Percentiles rank a stretch among this genome's conserved stretches.
These are phyloP conservation scores for Stichopus horrens DNA, from an alignment of 53 echinoderm and acorn worm genomes.

Conservation along the genomic window DNA sequence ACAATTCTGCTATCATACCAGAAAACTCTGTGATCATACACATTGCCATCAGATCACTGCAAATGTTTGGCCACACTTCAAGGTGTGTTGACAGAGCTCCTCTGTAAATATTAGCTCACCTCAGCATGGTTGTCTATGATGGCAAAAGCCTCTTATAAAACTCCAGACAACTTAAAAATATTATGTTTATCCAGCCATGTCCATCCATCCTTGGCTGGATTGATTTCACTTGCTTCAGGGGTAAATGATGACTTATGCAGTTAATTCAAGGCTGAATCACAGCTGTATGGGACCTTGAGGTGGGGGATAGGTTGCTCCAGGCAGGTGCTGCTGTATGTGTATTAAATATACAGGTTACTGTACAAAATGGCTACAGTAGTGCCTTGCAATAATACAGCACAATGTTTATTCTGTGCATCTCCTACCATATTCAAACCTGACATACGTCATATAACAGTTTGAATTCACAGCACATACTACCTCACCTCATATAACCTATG, in stretches of 20 bases:
- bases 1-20: too few species aligned
- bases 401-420: too few species aligned
- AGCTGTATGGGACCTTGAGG: background rate
- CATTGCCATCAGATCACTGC: slow-evolving; percentile 4
- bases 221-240: background rate
- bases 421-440: too few species aligned
- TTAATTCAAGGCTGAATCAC: background rate
- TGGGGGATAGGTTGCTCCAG: too few species aligned
- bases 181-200: background rate
- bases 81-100: slow-evolving; percentile 24
- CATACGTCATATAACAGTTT: too few species aligned
- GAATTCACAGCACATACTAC: too few species aligned
- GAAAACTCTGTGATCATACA: background rate
- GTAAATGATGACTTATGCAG: background rate
- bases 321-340: too few species aligned
- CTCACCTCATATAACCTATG: too few species aligned
- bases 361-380: too few species aligned
- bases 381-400: too few species aligned
- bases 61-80: slow-evolving; percentile 37
- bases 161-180: slow-evolving; percentile 2
- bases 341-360: too few species aligned
- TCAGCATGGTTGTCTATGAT: background rate
- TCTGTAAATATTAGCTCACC: slow-evolving; percentile 27
- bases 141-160: background rate
- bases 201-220: background rate